Conservation (phyloP, 2,797 vertebrate genomes). For the Carapus acus region DNA sequence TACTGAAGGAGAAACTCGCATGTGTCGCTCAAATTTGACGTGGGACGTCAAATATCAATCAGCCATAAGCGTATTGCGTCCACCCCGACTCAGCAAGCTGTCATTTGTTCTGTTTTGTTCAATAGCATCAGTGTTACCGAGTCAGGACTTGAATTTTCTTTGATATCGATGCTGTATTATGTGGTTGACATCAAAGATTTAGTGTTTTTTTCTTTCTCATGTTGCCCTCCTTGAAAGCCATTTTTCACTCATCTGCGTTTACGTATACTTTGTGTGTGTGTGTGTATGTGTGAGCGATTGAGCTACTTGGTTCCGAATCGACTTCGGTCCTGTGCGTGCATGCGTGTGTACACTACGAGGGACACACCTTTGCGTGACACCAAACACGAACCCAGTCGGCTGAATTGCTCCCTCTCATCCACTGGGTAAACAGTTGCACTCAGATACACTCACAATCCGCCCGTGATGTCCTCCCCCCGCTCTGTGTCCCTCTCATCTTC, state of each 20-base stretch:
- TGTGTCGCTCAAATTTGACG: slow-evolving; percentile 2
- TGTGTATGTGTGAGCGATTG: slow-evolving; percentile 4
- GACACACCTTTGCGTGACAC: slow-evolving; percentile 29
- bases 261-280: slow-evolving; percentile 5
- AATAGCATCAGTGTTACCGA: slow-evolving; percentile 79
- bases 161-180: slow-evolving; percentile 44
- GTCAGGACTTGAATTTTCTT: slow-evolving; percentile 73
- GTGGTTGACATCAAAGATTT: slow-evolving; percentile 43
- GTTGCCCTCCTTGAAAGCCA: slow-evolving; percentile 62
- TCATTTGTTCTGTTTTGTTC: slow-evolving; percentile 26
- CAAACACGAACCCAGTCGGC: slow-evolving; percentile 20
- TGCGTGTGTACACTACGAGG: not conserved
- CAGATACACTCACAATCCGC: slow-evolving; percentile 24
- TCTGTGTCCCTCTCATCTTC: slow-evolving; percentile 11
- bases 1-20: slow-evolving; percentile 26
- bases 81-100: slow-evolving; percentile 36
- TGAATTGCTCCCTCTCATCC: not conserved
- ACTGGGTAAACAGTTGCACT: slow-evolving; percentile 28
- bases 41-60: slow-evolving; percentile 29
- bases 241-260: slow-evolving; percentile 21
- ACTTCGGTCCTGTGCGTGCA: slow-evolving; percentile 27
- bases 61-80: slow-evolving; percentile 31
- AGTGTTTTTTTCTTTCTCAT: slow-evolving; percentile 55
- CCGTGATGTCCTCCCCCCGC: slow-evolving; percentile 39
- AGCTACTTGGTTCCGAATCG: slow-evolving; percentile 23